A percentile compares a stretch with the other conserved stretches of the same genome.
phyloP scores from a whole-genome alignment of 2,113 vertebrate genomes.

The Hypanus sabinus region DNA sequence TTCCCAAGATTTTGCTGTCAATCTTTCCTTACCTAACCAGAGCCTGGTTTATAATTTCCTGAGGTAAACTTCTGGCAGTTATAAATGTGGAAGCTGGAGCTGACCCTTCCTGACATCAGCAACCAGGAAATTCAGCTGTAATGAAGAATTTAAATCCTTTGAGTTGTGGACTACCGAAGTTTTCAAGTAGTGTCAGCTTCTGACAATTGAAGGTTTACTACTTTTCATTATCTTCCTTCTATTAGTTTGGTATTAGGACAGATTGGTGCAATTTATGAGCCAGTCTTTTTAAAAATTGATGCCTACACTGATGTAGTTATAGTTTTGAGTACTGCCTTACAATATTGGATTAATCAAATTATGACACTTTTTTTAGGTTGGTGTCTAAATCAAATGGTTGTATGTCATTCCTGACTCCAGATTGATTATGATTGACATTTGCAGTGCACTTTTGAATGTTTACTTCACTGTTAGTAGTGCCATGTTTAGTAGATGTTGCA shows the following conservation, averaged over 20 bases:
- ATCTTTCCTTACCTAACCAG: not conserved
- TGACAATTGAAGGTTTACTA: not conserved
- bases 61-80: not conserved
- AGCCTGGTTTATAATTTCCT: not conserved
- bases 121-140: not conserved
- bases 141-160: not conserved
- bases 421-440: too few species aligned
- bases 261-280: not conserved
- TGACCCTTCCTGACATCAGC: not conserved
- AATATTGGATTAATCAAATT: not conserved
- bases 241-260: not conserved
- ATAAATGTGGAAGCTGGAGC: not conserved
- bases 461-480: too few species aligned
- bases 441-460: too few species aligned
- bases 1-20: not conserved
- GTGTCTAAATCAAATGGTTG: too few species aligned
- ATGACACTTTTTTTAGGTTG: too few species aligned
- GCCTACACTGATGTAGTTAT: not conserved
- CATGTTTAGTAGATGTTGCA: too few species aligned
- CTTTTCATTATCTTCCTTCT: not conserved
- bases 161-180: too few species aligned
- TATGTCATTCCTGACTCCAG: too few species aligned
- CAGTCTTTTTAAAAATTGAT: not conserved
- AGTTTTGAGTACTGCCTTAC: not conserved
- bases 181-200: not conserved